Evolutionary conservation across 2,113 vertebrate species (phyloP), one percentile per base, ranked within the genome.

Genomic region (Ceyx cyanopectus): DNA sequence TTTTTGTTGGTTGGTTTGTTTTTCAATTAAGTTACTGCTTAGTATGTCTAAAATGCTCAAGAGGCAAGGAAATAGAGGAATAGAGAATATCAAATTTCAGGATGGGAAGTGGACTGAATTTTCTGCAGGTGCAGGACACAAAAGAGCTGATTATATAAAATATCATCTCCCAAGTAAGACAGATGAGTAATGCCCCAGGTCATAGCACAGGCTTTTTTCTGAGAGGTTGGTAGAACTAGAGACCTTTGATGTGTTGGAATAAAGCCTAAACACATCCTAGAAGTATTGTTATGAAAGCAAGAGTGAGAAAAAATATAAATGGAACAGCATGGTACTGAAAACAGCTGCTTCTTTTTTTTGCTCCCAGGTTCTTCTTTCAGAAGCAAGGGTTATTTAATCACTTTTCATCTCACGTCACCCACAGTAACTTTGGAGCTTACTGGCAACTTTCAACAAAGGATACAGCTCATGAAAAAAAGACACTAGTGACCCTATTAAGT

Each of bases 61-160:
- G 11, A 50, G 27, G 18, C 48, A 58, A 61, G 88, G 54, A 78
- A 87, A 40, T 2, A 53, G 32, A 45, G 50, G 54, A 62, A 61
- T 7, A 41, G 43, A 78, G 5, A 10, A 87, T 58, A 82, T 4
- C 32, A 54, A 76, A 80, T 62, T 91, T 27, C 30, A 69, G 32
- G 22, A 37, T 43, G 58, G n/a, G 26, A 62, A 92, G 50, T 57
- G 45, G 58, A 81, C 89, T 76, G 12, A 69, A 77, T 80, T 91
- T 86, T 73, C 37, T 66, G 62, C 70, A 91, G 75, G 60, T 91
- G 27, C 58, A 54, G 12, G 17, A 77, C 15, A 29, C 32, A 67
- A 76, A 75, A 82, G 12, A 81, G 70, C 30, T 66, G 75, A 80
- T 91, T 91, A 80, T 62, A 69, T 85, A 85, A 95, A 91, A 69